Conservation (phyloP, 64 coral and sea anemone genomes). For the Anthopleura sola region DNA sequence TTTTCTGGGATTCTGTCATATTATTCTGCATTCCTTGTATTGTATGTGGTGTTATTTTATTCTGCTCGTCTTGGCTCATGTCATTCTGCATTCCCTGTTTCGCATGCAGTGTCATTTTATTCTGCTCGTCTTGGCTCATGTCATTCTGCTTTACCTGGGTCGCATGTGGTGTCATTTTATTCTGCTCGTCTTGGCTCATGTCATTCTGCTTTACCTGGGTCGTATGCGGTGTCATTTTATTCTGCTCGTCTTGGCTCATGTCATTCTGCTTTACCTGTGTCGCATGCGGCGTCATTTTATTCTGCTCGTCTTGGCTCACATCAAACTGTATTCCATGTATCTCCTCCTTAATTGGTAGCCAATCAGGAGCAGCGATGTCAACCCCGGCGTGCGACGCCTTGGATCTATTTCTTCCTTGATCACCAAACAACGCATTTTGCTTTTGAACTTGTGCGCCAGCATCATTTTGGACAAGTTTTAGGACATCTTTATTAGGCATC, state of each 20-base stretch:
- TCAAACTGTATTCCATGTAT: constrained; percentile 4
- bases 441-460: background rate
- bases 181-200: background rate
- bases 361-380: background rate
- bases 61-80: background rate
- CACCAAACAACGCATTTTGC: background rate
- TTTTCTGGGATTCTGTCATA: background rate
- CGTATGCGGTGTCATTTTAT: background rate
- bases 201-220: background rate
- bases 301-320: background rate
- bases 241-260: background rate
- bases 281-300: background rate
- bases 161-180: background rate
- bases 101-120: background rate
- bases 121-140: background rate
- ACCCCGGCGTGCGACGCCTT: background rate
- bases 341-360: background rate
- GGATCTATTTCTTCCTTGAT: background rate
- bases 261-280: background rate
- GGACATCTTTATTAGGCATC: background rate
- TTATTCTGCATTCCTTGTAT: background rate
- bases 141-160: background rate
- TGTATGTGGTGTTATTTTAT: background rate
- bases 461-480: background rate
- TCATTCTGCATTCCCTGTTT: background rate